phyloP scores from a whole-genome alignment of 2,797 vertebrate species.

The Staurois parvus region DNA sequence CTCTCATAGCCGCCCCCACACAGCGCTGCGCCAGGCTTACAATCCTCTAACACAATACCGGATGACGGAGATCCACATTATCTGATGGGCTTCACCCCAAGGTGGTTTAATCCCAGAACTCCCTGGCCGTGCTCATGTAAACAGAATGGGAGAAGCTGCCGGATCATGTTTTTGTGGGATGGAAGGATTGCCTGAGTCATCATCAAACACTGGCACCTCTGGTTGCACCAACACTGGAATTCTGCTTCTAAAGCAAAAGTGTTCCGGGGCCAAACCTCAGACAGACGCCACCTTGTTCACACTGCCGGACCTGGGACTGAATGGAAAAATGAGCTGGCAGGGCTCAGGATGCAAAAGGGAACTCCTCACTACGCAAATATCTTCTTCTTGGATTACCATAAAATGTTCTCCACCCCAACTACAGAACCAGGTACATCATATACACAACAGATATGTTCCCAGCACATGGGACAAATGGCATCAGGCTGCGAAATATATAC shows the following conservation, averaged over 20 bases:
- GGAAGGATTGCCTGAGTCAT: slow-evolving; percentile 13
- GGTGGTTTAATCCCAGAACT: background rate
- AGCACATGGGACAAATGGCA: no score
- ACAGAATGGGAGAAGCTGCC: slow-evolving; percentile 22
- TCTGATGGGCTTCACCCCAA: background rate
- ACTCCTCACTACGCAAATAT: no score
- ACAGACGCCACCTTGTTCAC: slow-evolving; percentile 27
- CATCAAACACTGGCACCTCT: slow-evolving; percentile 11
- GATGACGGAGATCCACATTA: background rate
- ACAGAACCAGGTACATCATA: no score
- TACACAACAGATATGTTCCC: no score
- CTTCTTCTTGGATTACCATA: no score
- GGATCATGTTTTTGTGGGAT: slow-evolving; percentile 42
- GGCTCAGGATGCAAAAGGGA: no score
- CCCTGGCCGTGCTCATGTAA: background rate
- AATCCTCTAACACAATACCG: background rate
- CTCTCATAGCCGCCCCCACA: background rate
- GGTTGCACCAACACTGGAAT: background rate
- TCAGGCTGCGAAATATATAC: no score
- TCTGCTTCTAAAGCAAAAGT: slow-evolving; percentile 35
- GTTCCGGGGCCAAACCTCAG: slow-evolving; percentile 37
- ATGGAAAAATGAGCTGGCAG: background rate
- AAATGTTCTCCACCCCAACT: no score
- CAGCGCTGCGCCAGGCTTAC: background rate
- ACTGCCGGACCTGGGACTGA: background rate